Conservation (phyloP, 2,888 invertebrate species). For the Synergus gifuensis region DNA sequence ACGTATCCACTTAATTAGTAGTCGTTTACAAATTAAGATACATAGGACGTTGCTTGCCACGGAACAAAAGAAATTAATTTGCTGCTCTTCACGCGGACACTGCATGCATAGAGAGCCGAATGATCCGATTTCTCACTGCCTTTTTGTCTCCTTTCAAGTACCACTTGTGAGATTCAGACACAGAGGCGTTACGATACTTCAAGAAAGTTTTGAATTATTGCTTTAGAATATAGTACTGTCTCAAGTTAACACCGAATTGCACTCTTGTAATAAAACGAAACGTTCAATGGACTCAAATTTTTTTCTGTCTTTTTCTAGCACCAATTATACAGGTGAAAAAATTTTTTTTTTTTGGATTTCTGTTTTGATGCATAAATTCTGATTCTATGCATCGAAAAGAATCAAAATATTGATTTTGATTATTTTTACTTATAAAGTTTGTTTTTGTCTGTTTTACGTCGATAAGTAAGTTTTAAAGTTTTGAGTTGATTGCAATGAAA, state of each 20-base stretch:
- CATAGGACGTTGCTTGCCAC: conserved; percentile 42
- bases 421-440: too few relatives aligned
- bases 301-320: too few relatives aligned
- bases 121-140: conserved; percentile 22
- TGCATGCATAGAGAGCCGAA: conserved; percentile 1
- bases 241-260: not conserved
- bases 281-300: too few relatives aligned
- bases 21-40: conserved; percentile 43
- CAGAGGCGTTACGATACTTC: not conserved
- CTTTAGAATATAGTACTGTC: not conserved
- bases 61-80: conserved; percentile 30
- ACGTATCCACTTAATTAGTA: conserved; percentile 63
- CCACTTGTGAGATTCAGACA: not conserved
- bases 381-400: too few relatives aligned
- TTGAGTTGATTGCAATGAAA: too few relatives aligned
- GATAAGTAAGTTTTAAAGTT: too few relatives aligned
- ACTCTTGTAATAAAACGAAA: not conserved
- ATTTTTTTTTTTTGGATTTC: too few relatives aligned
- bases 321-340: too few relatives aligned
- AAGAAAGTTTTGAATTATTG: not conserved
- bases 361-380: too few relatives aligned
- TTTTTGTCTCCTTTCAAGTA: not conserved
- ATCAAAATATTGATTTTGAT: too few relatives aligned
- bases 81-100: conserved; percentile 11
- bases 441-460: too few relatives aligned